Evolutionary conservation across 2,113 vertebrate species (phyloP), one percentile per base, ranked within the genome.

Genomic region (Sinocyclocheilus grahami): DNA sequence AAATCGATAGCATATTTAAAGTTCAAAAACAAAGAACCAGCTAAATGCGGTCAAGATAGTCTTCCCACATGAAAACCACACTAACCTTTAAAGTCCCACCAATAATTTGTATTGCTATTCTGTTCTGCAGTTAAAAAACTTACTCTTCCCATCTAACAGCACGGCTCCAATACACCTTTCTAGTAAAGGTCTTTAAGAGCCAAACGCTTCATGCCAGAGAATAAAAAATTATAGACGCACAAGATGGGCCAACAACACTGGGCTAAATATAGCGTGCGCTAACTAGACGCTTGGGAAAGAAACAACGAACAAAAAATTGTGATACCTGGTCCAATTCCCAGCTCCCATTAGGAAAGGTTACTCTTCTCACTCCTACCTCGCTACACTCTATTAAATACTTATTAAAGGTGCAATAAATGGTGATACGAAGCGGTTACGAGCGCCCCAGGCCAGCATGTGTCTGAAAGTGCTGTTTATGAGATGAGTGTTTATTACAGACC

Each of bases 341-440:
- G 92, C 91, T 92, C 89, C 90, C 89, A 92, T 91, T 89, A 90
- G 83, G 88, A 88, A 89, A 90, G 87, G 89, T 91, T 91, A 87
- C 91, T 92, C 88, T 90, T 90, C 91, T 90, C 89, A 87, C 91
- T 93, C 89, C 88, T 83, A 90, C 88, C 91, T 89, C 82, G 24
- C 63, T 53, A 84, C 86, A 81, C 75, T 85, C 89, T 90, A 93
- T 94, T 93, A 94, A 94, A 92, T 76, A 77, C 88, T 91, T 94
- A 93, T 93, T 94, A 95, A 94, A 93, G 88, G 90, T 94, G 93
- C 93, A 94, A 94, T 95, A 94, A 94, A 93, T 91, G 90, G 91
- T 92, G 91, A 94, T 94, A 94, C 92, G 92, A 93, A 93, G 92
- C 88, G 85, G 90, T 94, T 94, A 94, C 90, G 92, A 93, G 91